phyloP scores from a whole-genome alignment of 2,888 invertebrate genomes.

The Megaustenia siamemsis region DNA sequence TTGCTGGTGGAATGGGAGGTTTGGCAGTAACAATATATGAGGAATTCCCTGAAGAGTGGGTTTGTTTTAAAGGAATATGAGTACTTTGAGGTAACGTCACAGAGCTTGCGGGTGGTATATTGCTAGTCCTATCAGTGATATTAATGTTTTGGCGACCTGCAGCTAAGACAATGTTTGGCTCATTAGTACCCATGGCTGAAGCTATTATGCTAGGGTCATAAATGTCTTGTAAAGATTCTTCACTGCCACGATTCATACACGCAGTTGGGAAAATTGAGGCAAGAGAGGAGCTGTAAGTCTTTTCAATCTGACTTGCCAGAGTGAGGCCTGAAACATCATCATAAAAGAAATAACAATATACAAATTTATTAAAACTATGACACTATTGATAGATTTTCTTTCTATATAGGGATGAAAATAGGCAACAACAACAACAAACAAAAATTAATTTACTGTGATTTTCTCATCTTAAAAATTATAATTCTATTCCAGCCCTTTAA shows the following conservation, averaged over 20 bases:
- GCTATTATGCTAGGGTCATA: constrained; percentile 45
- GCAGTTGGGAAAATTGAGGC: constrained; percentile 68
- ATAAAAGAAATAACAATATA: neutral
- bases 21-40: constrained; percentile 30
- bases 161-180: neutral
- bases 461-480: too few species aligned
- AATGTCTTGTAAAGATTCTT: constrained; percentile 78
- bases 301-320: constrained; percentile 17
- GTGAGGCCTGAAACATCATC: neutral
- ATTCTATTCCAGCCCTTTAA: too few species aligned
- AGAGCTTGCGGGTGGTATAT: neutral
- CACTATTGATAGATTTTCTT: too few species aligned
- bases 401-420: too few species aligned
- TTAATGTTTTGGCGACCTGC: neutral
- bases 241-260: constrained; percentile 72
- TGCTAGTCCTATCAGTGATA: neutral
- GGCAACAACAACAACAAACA: too few species aligned
- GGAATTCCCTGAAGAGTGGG: constrained; percentile 10
- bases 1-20: constrained; percentile 43
- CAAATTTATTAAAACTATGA: too few species aligned
- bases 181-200: neutral
- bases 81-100: neutral
- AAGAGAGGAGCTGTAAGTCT: constrained; percentile 52
- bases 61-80: constrained; percentile 1
- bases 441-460: too few species aligned